Percentiles rank a stretch among this genome's conserved stretches.
Evolutionary conservation across 2,797 vertebrate species (phyloP).

Genomic region (Enteromius fasciolatus): DNA sequence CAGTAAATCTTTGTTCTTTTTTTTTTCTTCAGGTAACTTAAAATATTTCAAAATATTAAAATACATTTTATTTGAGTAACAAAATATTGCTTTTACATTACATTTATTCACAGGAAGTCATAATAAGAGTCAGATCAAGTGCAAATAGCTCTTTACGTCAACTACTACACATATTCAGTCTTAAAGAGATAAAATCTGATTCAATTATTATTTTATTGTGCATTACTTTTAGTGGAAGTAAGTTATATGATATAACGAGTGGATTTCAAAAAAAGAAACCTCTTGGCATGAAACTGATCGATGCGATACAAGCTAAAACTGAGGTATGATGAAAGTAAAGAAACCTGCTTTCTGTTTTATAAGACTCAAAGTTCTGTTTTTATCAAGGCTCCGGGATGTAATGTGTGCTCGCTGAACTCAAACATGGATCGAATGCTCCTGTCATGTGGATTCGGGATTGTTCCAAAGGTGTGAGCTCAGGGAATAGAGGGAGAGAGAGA

Average conservation of each 20-base stretch:
- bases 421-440: slow-evolving; percentile 32
- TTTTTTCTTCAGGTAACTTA: neutral
- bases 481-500: slow-evolving; percentile 12
- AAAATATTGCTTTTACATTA: neutral
- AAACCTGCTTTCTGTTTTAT: neutral
- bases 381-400: slow-evolving; percentile 8
- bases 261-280: neutral
- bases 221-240: neutral
- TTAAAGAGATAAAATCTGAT: neutral
- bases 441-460: slow-evolving; percentile 13
- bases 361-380: slow-evolving; percentile 22
- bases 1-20: neutral
- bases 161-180: neutral
- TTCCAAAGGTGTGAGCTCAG: slow-evolving; percentile 1
- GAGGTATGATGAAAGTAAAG: slow-evolving; percentile 33
- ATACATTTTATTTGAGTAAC: neutral
- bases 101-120: neutral
- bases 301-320: slow-evolving; percentile 40
- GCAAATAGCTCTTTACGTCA: neutral
- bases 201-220: neutral
- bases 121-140: neutral
- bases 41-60: neutral
- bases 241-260: neutral
- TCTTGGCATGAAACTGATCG: slow-evolving; percentile 30
- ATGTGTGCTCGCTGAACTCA: slow-evolving; percentile 35